Percentiles rank a stretch among this genome's conserved stretches.
Conservation (phyloP, 2,797 vertebrate species). For the Erpetoichthys calabaricus region DNA sequence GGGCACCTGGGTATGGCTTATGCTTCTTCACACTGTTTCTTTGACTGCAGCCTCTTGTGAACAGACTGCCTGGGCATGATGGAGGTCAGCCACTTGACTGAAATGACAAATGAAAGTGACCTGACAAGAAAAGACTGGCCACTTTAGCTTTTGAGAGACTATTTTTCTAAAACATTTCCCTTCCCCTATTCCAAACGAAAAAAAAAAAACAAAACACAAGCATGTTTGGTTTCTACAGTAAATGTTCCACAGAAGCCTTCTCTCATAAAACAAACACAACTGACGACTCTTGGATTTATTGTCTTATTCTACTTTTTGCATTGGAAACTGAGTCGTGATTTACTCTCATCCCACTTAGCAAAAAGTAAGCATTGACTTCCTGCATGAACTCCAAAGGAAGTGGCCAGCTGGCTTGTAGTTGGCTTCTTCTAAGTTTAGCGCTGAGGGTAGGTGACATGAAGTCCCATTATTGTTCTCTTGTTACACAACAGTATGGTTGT, state of each 20-base stretch:
- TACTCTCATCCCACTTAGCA: conserved; percentile 54
- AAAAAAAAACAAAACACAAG: conserved; percentile 19
- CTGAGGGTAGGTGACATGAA: conserved; percentile 14
- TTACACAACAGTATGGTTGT: too few relatives aligned
- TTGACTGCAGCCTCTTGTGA: too few relatives aligned
- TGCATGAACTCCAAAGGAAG: conserved; percentile 72
- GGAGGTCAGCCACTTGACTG: too few relatives aligned
- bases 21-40: too few relatives aligned
- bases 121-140: conserved; percentile 44
- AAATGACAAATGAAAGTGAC: conserved; percentile 38
- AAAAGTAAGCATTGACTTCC: conserved; percentile 60
- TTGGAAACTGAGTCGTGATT: conserved; percentile 67
- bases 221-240: conserved; percentile 50
- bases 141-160: not conserved
- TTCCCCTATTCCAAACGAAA: conserved; percentile 59
- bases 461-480: conserved; percentile 1
- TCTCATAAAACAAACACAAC: conserved; percentile 67
- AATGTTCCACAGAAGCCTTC: conserved; percentile 59
- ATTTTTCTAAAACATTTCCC: conserved; percentile 40
- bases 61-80: too few relatives aligned
- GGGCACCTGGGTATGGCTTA: too few relatives aligned
- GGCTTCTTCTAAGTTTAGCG: conserved; percentile 4
- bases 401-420: conserved; percentile 18
- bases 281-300: conserved; percentile 70
- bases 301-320: conserved; percentile 55